Evolutionary conservation across 2,888 invertebrate species (phyloP).

Genomic region (Pristionchus japonicus): DNA sequence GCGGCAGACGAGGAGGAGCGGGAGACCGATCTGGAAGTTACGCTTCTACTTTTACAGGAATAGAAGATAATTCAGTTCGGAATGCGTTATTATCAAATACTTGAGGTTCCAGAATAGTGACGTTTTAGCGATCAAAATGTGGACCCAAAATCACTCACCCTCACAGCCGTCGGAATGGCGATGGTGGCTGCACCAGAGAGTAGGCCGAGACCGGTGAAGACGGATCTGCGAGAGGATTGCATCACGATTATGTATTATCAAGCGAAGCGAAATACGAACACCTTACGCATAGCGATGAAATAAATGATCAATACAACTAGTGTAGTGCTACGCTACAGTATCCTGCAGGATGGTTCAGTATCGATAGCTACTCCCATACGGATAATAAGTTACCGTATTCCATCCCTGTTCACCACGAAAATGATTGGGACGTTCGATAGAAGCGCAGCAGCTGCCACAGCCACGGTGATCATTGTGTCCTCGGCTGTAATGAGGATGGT

Average conservation of each 20-base stretch:
- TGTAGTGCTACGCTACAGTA: no score
- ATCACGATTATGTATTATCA: no score
- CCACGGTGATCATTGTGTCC: slow-evolving; percentile 65
- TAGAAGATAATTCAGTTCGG: no score
- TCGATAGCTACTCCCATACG: background rate
- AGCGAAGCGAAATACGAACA: no score
- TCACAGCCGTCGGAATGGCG: slow-evolving; percentile 68
- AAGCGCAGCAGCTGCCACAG: slow-evolving; percentile 71
- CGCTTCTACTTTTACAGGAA: no score
- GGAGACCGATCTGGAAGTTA: slow-evolving; percentile 15
- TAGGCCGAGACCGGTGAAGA: slow-evolving; percentile 70
- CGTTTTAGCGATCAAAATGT: background rate
- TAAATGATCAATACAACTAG: no score
- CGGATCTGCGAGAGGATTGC: slow-evolving; percentile 53
- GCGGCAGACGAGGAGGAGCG: slow-evolving; percentile 51
- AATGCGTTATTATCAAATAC: no score
- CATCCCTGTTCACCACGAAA: slow-evolving; percentile 61
- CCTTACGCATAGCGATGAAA: no score
- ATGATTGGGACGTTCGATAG: slow-evolving; percentile 71
- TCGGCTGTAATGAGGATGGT: slow-evolving; percentile 50
- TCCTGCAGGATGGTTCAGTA: background rate
- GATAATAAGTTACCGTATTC: background rate
- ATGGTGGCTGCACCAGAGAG: slow-evolving; percentile 68
- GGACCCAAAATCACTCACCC: slow-evolving; percentile 50
- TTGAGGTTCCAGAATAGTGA: no score